Percentiles rank a stretch among this genome's conserved stretches.
These are phyloP conservation scores for Trinectes maculatus DNA, from an alignment of 2,113 vertebrate species.

Conservation along the genomic window DNA sequence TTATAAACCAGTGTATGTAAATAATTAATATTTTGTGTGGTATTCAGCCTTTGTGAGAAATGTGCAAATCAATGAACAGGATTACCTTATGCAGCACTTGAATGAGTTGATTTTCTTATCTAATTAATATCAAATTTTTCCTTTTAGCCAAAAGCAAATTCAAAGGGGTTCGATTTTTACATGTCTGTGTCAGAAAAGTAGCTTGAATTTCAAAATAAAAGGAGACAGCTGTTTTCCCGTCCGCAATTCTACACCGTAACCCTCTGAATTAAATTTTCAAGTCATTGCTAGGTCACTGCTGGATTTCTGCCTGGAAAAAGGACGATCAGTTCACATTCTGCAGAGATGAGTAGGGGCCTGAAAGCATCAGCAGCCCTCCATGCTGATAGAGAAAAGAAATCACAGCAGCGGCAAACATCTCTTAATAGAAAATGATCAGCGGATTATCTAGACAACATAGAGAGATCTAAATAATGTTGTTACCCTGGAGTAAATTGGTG, in stretches of 20 bases:
- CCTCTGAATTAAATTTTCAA: conserved; percentile 26
- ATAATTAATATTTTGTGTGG: too few relatives aligned
- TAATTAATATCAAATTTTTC: too few relatives aligned
- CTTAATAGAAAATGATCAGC: conserved; percentile 49
- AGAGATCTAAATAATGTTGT: conserved; percentile 40
- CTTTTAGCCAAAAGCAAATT: too few relatives aligned
- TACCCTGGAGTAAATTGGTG: conserved; percentile 24
- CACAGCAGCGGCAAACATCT: conserved; percentile 46
- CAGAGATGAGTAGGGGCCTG: conserved; percentile 44
- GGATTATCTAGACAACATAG: conserved; percentile 35
- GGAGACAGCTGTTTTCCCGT: conserved; percentile 7
- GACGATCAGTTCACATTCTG: conserved; percentile 55
- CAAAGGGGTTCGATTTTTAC: too few relatives aligned
- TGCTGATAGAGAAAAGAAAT: conserved; percentile 52
- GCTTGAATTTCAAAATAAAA: neutral
- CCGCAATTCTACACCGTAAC: neutral
- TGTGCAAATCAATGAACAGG: neutral
- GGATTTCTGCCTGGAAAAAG: conserved; percentile 49
- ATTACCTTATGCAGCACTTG: too few relatives aligned
- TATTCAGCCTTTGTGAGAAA: too few relatives aligned
- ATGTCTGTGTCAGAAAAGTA: too few relatives aligned
- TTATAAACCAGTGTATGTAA: too few relatives aligned
- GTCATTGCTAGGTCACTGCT: conserved; percentile 18
- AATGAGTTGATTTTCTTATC: neutral
- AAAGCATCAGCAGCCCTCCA: conserved; percentile 27